Evolutionary conservation across 2,113 vertebrate genomes (phyloP), one percentile per base, ranked within the genome.

Genomic region (Corvus cornix): DNA sequence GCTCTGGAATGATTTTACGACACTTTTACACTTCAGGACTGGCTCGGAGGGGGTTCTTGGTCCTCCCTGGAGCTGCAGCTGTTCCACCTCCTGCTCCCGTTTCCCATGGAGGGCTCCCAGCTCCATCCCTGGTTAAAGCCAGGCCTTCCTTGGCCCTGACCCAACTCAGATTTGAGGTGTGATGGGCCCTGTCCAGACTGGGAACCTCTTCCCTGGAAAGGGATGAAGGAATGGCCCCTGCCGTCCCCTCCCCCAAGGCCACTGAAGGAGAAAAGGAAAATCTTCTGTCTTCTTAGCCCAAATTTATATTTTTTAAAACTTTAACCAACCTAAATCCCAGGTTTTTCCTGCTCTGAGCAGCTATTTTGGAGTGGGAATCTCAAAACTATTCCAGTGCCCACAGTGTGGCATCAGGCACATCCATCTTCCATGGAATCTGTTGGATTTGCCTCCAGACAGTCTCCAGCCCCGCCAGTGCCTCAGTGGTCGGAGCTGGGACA

Each of bases 281-380:
- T 11, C 10, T 68, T 63, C 17, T 1, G 3, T 21, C 17, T 76
- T 49, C 24, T 30, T 13, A 20, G 6, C 16, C 9, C 33, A 41
- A 43, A 30, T 10, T n/a, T 2, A 0, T 3, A 2, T 33, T 6
- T 52, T 56, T 77, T 48, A 1, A 3, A 48, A 31, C 20, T 22
- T 33, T 5, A 44, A 44, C 46, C 52, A 24, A 6, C 11, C 4
- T 17, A 49, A 88, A 21, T 49, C 53, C 53, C 16, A 16, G 1
- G 26, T 41, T 31, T 7, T 46, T 67, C 48, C 55, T 15, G 11
- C 27, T 46, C 49, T 23, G 33, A 37, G 60, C 31, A 31, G 41
- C 17, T 43, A 59, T 84, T 18, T 17, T 3, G 4, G 30, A 39
- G 16, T 1, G 20, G 11, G 35, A 75, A 18, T 6, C 31, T 66